phyloP scores from a whole-genome alignment of 2,888 invertebrate genomes.

The Fabriciana adippe region DNA sequence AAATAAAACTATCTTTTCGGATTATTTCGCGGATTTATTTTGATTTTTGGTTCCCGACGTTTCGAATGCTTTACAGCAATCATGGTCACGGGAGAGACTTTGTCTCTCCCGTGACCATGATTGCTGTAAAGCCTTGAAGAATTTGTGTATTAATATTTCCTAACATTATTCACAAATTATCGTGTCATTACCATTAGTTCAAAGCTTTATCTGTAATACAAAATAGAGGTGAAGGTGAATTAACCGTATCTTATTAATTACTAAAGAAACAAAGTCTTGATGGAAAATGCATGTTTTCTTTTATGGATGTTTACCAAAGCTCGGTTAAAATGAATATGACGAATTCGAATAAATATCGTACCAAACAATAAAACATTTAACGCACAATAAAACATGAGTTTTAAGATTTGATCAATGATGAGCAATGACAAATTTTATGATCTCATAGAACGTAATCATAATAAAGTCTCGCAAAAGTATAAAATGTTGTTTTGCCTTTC shows the following conservation, averaged over 20 bases:
- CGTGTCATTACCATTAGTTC: neutral
- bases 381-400: constrained; percentile 60
- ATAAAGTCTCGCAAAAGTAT: constrained; percentile 38
- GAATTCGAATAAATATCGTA: constrained; percentile 45
- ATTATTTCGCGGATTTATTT: too few relatives aligned
- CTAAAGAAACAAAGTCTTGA: constrained; percentile 27
- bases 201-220: neutral
- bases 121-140: too few relatives aligned
- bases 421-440: constrained; percentile 51
- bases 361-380: constrained; percentile 62
- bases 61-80: too few relatives aligned
- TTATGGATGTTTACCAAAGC: constrained; percentile 26
- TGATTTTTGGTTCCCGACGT: too few relatives aligned
- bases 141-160: too few relatives aligned
- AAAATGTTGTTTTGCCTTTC: constrained; percentile 16
- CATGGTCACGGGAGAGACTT: too few relatives aligned
- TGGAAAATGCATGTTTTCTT: constrained; percentile 28
- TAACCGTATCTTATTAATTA: constrained; percentile 32
- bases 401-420: constrained; percentile 56
- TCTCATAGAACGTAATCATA: constrained; percentile 41
- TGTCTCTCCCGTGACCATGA: too few relatives aligned
- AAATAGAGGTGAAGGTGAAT: constrained; percentile 30
- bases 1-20: too few relatives aligned
- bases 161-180: neutral
- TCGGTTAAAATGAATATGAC: constrained; percentile 37